Evolutionary conservation across 2,888 invertebrate genomes (phyloP).

Genomic region (Cheilosia impressa): DNA sequence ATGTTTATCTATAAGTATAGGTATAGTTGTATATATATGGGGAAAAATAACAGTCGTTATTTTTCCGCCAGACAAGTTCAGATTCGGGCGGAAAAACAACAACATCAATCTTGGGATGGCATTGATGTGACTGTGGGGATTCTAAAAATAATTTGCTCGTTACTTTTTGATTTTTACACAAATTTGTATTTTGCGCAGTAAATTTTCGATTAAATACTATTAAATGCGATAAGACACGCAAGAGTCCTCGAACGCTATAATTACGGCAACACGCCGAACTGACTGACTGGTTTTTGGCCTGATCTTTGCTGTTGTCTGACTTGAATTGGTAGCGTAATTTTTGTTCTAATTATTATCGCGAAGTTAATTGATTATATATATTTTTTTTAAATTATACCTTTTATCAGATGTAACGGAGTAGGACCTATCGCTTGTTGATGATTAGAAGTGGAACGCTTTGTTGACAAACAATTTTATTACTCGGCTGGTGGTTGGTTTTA

Average conservation of each 20-base stretch:
- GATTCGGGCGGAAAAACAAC: constrained; percentile 26
- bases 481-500: no score
- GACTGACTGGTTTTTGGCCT: no score
- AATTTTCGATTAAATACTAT: background rate
- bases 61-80: constrained; percentile 7
- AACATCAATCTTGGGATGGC: constrained; percentile 43
- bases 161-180: background rate
- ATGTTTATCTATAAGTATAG: background rate
- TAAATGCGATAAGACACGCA: constrained; percentile 21
- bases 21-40: background rate
- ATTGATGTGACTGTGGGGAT: constrained; percentile 17
- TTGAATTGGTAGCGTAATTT: no score
- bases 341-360: no score
- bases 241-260: background rate
- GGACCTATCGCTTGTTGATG: no score
- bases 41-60: background rate
- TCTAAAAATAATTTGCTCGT: constrained; percentile 34
- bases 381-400: no score
- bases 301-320: no score
- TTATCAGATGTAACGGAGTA: no score
- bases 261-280: background rate
- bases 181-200: constrained; percentile 42
- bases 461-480: no score
- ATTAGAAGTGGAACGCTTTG: no score
- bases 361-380: no score